Conservation (phyloP, 2,797 vertebrate species). For the Limnodromus scolopaceus region DNA sequence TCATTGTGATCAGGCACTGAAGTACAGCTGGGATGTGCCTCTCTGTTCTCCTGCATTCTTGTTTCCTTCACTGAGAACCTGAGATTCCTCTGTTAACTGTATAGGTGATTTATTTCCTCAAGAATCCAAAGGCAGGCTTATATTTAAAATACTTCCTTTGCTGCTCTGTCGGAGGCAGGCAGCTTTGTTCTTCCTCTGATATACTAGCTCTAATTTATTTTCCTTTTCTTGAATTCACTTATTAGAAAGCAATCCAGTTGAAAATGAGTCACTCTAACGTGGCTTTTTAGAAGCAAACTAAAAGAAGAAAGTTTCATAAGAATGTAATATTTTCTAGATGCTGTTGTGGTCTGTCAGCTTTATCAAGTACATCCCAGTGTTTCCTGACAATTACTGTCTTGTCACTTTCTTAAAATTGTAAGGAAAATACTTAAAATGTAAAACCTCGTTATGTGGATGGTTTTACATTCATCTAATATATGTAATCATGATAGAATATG, state of each 20-base stretch:
- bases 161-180: background rate
- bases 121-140: background rate
- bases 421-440: background rate
- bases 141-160: background rate
- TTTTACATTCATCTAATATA: background rate
- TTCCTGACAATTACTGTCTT: background rate
- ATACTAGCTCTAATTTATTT: background rate
- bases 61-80: background rate
- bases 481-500: background rate
- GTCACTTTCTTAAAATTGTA: background rate
- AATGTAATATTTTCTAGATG: background rate
- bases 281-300: background rate
- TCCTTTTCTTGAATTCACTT: background rate
- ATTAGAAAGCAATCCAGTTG: background rate
- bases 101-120: background rate
- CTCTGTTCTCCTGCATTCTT: background rate
- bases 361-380: background rate
- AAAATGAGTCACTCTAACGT: background rate
- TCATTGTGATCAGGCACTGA: background rate
- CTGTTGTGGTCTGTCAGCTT: background rate
- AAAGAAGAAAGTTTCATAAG: background rate
- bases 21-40: background rate
- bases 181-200: background rate
- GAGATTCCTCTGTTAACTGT: background rate
- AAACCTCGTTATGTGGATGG: background rate